These are phyloP conservation scores for Chiloscyllium plagiosum DNA, from an alignment of 2,113 vertebrate species.

Conservation along the genomic window DNA sequence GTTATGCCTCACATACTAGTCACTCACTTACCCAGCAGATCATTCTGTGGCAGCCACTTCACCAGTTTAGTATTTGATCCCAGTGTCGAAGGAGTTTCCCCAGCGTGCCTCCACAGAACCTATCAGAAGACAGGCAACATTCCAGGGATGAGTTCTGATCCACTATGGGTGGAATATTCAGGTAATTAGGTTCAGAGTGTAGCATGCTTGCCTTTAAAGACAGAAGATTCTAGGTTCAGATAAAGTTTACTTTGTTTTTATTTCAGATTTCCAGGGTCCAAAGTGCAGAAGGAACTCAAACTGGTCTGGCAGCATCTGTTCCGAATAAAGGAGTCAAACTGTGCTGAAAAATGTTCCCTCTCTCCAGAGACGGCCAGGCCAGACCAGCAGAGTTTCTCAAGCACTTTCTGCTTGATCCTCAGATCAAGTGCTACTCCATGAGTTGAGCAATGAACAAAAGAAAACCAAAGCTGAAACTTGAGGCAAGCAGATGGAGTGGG, in stretches of 20 bases:
- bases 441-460: background rate
- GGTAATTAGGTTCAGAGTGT: no score
- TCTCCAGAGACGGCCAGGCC: no score
- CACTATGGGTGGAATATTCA: background rate
- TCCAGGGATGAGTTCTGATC: background rate
- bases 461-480: background rate
- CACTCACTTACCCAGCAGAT: slow-evolving; percentile 72
- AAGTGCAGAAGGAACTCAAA: no score
- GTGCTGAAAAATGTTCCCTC: no score
- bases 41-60: slow-evolving; percentile 91
- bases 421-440: no score
- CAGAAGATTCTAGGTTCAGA: background rate
- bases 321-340: no score
- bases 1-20: no score
- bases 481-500: background rate
- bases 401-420: no score
- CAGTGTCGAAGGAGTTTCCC: slow-evolving; percentile 58
- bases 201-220: background rate
- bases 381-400: no score
- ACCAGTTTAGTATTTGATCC: slow-evolving; percentile 74
- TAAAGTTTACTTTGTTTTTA: no score
- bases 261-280: no score
- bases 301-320: no score
- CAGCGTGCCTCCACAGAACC: slow-evolving; percentile 85
- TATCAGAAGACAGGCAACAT: slow-evolving; percentile 43